Conservation (phyloP, 2,888 invertebrate species). For the Drosophila mimica region DNA sequence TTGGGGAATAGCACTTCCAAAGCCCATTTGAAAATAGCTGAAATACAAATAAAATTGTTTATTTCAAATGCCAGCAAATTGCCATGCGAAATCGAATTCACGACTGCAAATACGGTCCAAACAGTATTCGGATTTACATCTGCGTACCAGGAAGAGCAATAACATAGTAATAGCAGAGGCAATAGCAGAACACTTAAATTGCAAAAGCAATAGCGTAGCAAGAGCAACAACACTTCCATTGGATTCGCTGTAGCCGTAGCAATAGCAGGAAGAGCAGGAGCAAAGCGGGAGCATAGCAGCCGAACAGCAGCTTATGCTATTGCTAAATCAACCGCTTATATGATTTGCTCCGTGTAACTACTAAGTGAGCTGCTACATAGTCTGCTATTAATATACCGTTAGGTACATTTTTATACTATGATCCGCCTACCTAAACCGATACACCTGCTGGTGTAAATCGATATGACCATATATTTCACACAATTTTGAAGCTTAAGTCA, state of each 20-base stretch:
- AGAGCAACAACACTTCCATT: not conserved
- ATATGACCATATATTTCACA: too few relatives aligned
- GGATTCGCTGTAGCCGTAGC: not conserved
- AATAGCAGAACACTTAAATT: not conserved
- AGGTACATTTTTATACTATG: not conserved
- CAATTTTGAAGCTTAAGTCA: too few relatives aligned
- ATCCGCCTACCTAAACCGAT: too few relatives aligned
- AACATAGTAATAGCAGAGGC: not conserved
- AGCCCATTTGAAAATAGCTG: slow-evolving; percentile 8
- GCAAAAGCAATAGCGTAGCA: too few relatives aligned
- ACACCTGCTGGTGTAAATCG: too few relatives aligned
- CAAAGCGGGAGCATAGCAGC: not conserved
- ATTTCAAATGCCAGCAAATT: slow-evolving; percentile 40
- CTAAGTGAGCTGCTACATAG: rapidly evolving
- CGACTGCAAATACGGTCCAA: not conserved
- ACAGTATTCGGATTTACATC: not conserved
- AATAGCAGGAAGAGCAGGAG: not conserved
- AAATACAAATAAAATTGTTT: slow-evolving; percentile 10
- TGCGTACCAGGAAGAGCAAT: not conserved
- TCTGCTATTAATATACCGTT: not conserved
- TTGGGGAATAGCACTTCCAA: slow-evolving; percentile 3
- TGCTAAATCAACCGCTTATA: not conserved
- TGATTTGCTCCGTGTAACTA: not conserved
- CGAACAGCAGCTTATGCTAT: not conserved
- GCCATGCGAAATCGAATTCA: slow-evolving; percentile 10